phyloP scores from a whole-genome alignment of 92 coral and sea anemone genomes.

The Pocillopora grandis region DNA sequence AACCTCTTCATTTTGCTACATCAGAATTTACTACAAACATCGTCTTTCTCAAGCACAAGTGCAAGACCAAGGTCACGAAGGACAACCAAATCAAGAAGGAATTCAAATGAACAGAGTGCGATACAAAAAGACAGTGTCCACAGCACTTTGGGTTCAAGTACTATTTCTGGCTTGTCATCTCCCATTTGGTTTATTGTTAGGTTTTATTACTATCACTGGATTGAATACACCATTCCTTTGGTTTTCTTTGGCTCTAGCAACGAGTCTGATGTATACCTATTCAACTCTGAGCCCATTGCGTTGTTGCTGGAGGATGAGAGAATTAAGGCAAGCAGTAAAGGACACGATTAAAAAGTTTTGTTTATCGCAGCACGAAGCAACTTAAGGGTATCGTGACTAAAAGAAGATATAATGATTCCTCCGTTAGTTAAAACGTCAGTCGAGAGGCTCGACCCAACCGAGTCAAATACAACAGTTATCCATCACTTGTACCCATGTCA shows the following conservation, averaged over 20 bases:
- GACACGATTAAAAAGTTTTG: background rate
- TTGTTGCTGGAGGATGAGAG: background rate
- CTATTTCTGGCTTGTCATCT: background rate
- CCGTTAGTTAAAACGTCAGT: too few species aligned
- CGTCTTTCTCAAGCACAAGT: background rate
- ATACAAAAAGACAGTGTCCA: background rate
- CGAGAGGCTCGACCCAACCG: too few species aligned
- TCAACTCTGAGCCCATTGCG: slow-evolving; percentile 5
- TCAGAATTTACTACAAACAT: background rate
- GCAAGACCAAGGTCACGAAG: background rate
- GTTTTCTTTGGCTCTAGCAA: too few species aligned
- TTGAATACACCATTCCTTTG: background rate
- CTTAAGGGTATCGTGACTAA: too few species aligned
- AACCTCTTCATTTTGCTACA: too few species aligned
- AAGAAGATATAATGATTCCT: too few species aligned
- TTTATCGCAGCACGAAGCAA: too few species aligned
- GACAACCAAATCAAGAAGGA: background rate
- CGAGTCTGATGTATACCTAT: background rate
- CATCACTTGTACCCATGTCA: too few species aligned
- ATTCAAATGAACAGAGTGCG: background rate
- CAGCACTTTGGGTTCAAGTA: background rate
- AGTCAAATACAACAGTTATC: too few species aligned
- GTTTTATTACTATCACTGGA: background rate
- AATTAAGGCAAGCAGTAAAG: background rate
- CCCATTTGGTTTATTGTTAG: background rate